Evolutionary conservation across 53 echinoderm and acorn worm species (phyloP), one percentile per base, ranked within the genome.

Genomic region (Paelopatides confundens): DNA sequence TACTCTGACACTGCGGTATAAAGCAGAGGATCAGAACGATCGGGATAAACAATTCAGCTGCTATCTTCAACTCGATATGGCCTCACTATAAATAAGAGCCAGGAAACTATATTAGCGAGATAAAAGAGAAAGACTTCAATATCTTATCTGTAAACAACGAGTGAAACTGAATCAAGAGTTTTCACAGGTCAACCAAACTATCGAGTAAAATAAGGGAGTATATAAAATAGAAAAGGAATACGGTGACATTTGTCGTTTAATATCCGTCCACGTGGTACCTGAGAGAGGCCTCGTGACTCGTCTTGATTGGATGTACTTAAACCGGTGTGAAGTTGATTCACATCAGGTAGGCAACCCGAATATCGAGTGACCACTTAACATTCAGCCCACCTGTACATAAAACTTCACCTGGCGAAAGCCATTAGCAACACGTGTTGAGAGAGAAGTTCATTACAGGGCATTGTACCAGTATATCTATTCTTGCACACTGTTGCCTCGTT

Each of bases 361-460:
- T 51, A 81, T 81, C 81, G 81, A 53, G 81, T 81, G 58, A 81
- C 81, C 58, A 81, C 81, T 81, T 81, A 81, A 48, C 51, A 81
- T 81, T 29, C 81, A 81, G 49, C 13, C 24, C 52, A 53, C 81
- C 35, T 81, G 33, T 31, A 53, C 51, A n/a, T 31, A 58, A 81
- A 46, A 53, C 81, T 31, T 81, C 81, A 81, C 53, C 32, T 81
- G 81, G 81, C 43, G 81, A 81, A 54, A 51, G 81, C 81, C 81
- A 81, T 81, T 81, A 81, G 58, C 81, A 54, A 21, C 81, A 74
- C 74, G 74, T 74, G 29, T 28, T 58, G 17, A 31, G 53, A 53
- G 58, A 51, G 54, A 81, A 54, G 81, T 81, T 81, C 81, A 81
- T 18, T 48, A 81, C 58, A 81, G 81, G 81, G 18, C 58, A 81